A percentile compares a stretch with the other conserved stretches of the same genome.
These are phyloP conservation scores for Erynnis tages DNA, from an alignment of 2,888 invertebrate species.

Conservation along the genomic window DNA sequence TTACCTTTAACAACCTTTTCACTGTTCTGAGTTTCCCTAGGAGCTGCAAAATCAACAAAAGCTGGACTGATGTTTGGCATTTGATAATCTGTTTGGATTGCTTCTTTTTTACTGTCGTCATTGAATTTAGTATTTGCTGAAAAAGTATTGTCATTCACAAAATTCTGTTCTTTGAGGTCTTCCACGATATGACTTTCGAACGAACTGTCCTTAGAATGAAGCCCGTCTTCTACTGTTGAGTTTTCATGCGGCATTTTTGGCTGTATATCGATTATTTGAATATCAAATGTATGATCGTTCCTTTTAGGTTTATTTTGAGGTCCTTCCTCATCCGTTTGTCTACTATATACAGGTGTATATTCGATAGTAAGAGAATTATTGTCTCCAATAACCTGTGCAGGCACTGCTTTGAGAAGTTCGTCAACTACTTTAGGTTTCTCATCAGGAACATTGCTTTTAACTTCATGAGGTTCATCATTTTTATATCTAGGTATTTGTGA, in stretches of 20 bases:
- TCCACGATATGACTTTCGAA: too few species aligned
- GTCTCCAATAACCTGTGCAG: background rate
- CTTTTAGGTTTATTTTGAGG: background rate
- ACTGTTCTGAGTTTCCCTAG: background rate
- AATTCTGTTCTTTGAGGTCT: too few species aligned
- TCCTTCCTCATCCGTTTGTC: too few species aligned
- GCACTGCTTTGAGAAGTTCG: slow-evolving; percentile 44
- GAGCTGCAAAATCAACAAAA: too few species aligned
- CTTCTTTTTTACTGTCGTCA: too few species aligned
- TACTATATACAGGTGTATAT: too few species aligned
- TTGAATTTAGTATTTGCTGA: too few species aligned
- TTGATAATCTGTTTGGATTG: too few species aligned
- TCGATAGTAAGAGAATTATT: background rate
- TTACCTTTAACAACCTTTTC: background rate
- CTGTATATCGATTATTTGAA: slow-evolving; percentile 4
- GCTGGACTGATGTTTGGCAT: too few species aligned
- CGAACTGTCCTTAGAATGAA: too few species aligned
- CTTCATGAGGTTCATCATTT: background rate
- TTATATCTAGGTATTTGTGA: slow-evolving; percentile 29
- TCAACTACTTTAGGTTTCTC: slow-evolving; percentile 53
- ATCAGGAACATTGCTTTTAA: slow-evolving; percentile 25
- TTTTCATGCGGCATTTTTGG: background rate
- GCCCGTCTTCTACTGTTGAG: too few species aligned
- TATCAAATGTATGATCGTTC: background rate
- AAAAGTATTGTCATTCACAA: too few species aligned